Evolutionary conservation across 2,113 vertebrate species (phyloP).

Genomic region (Aviceda subcristata): DNA sequence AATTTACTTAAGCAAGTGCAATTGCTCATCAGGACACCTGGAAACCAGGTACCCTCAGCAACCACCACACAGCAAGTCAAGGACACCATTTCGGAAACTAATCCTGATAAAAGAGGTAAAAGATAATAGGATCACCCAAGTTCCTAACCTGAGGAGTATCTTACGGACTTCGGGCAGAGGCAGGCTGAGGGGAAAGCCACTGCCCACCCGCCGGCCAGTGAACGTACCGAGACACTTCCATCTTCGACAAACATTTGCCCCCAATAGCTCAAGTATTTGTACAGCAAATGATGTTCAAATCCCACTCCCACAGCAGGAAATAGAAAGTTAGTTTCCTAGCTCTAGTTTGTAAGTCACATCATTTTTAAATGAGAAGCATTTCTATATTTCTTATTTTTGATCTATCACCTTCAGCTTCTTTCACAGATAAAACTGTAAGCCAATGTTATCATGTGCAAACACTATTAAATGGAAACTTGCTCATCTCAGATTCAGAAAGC

Average conservation of each 20-base stretch:
- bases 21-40: background rate
- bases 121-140: background rate
- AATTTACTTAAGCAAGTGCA: background rate
- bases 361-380: background rate
- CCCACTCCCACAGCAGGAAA: background rate
- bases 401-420: background rate
- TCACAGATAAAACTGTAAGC: background rate
- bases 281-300: background rate
- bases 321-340: background rate
- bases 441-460: background rate
- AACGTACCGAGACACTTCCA: rapidly evolving
- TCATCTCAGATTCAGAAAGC: conserved; percentile 44
- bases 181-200: background rate
- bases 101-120: background rate
- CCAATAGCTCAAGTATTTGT: background rate
- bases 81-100: background rate
- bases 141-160: background rate
- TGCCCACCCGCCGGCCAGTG: background rate
- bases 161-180: background rate
- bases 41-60: background rate
- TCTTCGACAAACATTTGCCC: background rate
- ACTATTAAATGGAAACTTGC: background rate
- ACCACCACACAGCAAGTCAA: background rate
- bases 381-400: background rate
- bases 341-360: background rate